Evolutionary conservation across 2,888 invertebrate species (phyloP).

Genomic region (Andrena hattorfiana): DNA sequence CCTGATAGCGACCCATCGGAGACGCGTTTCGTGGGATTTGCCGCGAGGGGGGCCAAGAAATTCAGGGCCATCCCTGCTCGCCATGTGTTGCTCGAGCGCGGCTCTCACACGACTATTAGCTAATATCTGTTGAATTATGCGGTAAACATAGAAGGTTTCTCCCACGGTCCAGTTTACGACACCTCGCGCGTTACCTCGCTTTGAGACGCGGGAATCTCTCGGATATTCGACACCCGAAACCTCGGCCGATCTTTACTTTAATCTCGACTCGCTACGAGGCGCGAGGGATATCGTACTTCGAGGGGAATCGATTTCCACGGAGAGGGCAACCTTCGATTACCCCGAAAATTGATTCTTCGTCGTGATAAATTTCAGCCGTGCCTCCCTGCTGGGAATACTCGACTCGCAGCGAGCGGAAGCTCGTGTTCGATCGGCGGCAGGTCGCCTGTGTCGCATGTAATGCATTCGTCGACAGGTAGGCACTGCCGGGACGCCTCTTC

Average conservation of each 20-base stretch:
- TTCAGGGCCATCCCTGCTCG: constrained; percentile 32
- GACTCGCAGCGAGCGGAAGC: background rate
- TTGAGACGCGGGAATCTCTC: background rate
- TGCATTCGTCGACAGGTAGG: background rate
- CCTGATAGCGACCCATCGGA: background rate
- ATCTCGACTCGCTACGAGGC: no score
- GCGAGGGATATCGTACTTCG: no score
- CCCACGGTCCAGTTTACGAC: constrained; percentile 54
- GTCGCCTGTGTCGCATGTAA: background rate
- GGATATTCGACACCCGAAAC: background rate
- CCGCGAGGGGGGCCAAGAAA: constrained; percentile 43
- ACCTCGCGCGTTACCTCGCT: background rate
- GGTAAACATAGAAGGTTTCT: constrained; percentile 63
- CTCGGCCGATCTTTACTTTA: background rate
- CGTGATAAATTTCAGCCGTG: background rate
- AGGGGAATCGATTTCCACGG: no score
- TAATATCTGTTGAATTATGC: constrained; percentile 70
- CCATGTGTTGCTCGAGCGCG: constrained; percentile 55
- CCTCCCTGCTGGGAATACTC: background rate
- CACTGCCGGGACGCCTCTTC: background rate
- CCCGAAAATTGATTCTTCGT: background rate
- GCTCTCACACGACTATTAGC: constrained; percentile 67
- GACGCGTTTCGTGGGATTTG: constrained; percentile 38
- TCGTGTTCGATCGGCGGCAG: background rate
- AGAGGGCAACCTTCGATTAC: no score